phyloP scores from a whole-genome alignment of 2,113 vertebrate genomes.

The Etia nguti region DNA sequence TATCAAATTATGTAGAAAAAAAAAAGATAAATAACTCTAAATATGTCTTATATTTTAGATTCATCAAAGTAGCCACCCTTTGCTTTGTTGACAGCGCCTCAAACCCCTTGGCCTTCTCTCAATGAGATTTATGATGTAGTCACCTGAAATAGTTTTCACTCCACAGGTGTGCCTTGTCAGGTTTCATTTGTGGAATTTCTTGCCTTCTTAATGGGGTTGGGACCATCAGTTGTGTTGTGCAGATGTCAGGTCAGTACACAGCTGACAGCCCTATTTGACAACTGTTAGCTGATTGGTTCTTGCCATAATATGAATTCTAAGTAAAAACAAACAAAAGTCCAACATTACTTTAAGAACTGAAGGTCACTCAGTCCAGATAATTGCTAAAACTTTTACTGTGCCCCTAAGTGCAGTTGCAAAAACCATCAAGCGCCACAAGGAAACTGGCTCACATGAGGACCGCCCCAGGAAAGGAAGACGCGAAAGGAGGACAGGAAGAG shows the following conservation, averaged over 20 bases:
- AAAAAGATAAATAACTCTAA: not conserved
- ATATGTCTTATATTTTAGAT: not conserved
- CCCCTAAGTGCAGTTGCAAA: too few relatives aligned
- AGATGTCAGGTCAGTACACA: not conserved
- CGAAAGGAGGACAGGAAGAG: too few relatives aligned
- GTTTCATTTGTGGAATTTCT: not conserved
- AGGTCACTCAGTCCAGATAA: too few relatives aligned
- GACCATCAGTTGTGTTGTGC: not conserved
- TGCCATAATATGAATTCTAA: too few relatives aligned
- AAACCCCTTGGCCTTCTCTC: not conserved
- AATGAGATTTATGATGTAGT: not conserved
- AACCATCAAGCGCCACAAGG: too few relatives aligned
- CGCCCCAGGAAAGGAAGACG: too few relatives aligned
- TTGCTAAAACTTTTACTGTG: too few relatives aligned
- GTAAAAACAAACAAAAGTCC: not conserved
- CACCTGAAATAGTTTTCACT: not conserved
- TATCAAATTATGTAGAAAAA: not conserved
- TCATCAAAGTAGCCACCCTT: not conserved
- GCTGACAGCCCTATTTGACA: not conserved
- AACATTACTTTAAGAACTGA: not conserved
- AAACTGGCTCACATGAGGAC: too few relatives aligned
- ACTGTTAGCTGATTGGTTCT: too few relatives aligned
- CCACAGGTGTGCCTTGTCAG: not conserved
- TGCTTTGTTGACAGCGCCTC: not conserved
- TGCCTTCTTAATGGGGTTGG: not conserved